A percentile compares a stretch with the other conserved stretches of the same genome.
These are phyloP conservation scores for Caenorhabditis sp. DNA, from an alignment of 2,888 invertebrate species.

Conservation along the genomic window DNA sequence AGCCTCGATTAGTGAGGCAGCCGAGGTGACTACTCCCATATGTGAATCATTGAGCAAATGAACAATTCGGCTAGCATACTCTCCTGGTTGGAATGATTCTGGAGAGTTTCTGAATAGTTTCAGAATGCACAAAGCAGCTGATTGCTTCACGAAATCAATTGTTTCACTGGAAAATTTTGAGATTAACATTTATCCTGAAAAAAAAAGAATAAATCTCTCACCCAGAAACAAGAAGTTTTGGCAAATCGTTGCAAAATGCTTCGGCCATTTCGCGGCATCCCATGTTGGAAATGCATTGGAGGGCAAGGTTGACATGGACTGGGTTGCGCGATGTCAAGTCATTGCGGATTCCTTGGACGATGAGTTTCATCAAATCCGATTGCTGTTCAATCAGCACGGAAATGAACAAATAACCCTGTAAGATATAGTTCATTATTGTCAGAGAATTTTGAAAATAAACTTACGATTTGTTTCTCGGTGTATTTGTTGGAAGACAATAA, in stretches of 20 bases:
- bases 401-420: conserved; percentile 96
- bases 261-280: conserved; percentile 99
- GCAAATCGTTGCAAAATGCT: conserved; percentile 96
- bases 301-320: conserved; percentile 94
- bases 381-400: conserved; percentile 98
- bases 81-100: conserved; percentile 89
- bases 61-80: conserved; percentile 98
- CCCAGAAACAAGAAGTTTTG: conserved; percentile 92
- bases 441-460: conserved; percentile 35
- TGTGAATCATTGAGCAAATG: conserved; percentile 98
- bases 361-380: conserved; percentile 97
- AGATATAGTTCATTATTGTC: conserved; percentile 2
- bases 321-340: conserved; percentile 89
- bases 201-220: conserved; percentile 15
- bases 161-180: conserved; percentile 80
- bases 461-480: conserved; percentile 97
- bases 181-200: background rate
- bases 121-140: conserved; percentile 93
- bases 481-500: conserved; percentile 98
- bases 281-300: conserved; percentile 99
- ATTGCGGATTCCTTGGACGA: conserved; percentile 86
- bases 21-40: conserved; percentile 98
- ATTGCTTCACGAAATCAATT: conserved; percentile 99
- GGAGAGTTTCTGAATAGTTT: conserved; percentile 92
- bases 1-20: conserved; percentile 95